Base-by-base conservation (phyloP, 2,888 invertebrate species). In the Phanerotoma sp. region DNA sequence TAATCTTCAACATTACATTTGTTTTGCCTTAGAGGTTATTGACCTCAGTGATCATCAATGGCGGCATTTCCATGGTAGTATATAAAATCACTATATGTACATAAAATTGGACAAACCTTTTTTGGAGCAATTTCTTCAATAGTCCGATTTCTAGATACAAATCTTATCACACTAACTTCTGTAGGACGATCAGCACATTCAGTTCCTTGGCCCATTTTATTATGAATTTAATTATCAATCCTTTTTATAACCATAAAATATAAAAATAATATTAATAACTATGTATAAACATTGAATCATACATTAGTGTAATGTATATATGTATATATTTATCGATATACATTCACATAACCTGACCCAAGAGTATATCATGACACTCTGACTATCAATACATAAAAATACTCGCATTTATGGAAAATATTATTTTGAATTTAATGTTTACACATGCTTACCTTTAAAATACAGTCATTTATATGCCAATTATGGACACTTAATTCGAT, bases 91-190 rank as follows among this genome's bases (percentile, higher is more conserved):
- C n/a, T n/a, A n/a, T n/a, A n/a, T n/a, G n/a, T n/a, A n/a, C n/a
- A n/a, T n/a, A n/a, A n/a, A n/a, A n/a, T n/a, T n/a, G n/a, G 11
- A 21, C 59, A 33, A 65, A 77, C 77, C 74, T 77, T 76, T 67
- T 76, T 77, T 28, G 77, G 77, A 20, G 75, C 74, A 52, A 77
- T 77, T 63, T 77, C 76, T 54, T 77, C 77, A 50, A 77, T 74
- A 30, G 75, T 77, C 28, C 68, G 75, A 66, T 77, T 77, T 48
- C 76, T 67, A n/a, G 77, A 76, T 25, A 77, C 77, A 57, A 77
- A 77, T 66, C 74, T 68, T 50, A 77, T 77, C 55, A 77, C 77
- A 64, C 77, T 77, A 62, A 77, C 77, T 63, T 77, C 76, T 51
- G 74, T 69, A 15, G 75, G 75, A 56, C 76, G 67, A 54, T 77